These are phyloP conservation scores for Brachypterus glaber DNA, from an alignment of 2,888 invertebrate species.

Conservation along the genomic window DNA sequence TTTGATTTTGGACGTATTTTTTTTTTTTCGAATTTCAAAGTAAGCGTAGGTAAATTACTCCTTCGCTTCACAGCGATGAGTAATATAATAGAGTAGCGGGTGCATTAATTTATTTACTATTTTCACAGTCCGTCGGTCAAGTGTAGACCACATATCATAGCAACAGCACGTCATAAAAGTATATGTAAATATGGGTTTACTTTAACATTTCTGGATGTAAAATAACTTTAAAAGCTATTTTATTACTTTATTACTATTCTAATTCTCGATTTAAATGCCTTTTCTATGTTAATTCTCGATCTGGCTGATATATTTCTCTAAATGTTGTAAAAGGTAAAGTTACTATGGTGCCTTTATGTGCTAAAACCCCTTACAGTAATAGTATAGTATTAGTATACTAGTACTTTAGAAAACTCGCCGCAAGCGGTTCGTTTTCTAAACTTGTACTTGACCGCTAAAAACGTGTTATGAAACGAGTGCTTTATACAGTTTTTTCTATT, in stretches of 20 bases:
- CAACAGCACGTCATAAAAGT: constrained; percentile 33
- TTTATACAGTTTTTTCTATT: too few species aligned
- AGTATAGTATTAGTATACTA: too few species aligned
- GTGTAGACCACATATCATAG: constrained; percentile 35
- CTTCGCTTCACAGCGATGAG: too few species aligned
- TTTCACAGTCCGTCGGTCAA: constrained; percentile 36
- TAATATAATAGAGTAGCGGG: too few species aligned
- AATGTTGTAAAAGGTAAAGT: constrained; percentile 36
- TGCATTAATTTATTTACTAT: constrained; percentile 32
- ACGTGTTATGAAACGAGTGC: too few species aligned
- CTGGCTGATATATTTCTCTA: constrained; percentile 34
- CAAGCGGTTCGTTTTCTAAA: too few species aligned
- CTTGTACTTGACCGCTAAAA: too few species aligned
- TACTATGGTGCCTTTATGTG: constrained; percentile 31
- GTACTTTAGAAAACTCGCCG: too few species aligned
- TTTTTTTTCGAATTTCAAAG: too few species aligned
- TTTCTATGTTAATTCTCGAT: constrained; percentile 39
- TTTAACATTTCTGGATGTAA: constrained; percentile 32
- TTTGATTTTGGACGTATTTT: too few species aligned
- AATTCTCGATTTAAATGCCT: constrained; percentile 40
- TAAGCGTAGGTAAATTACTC: too few species aligned
- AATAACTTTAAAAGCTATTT: constrained; percentile 39
- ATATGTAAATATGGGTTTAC: constrained; percentile 35
- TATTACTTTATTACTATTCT: constrained; percentile 40
- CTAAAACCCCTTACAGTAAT: too few species aligned